Conservation (phyloP, 2,888 invertebrate genomes). For the Chloromyia formosa region DNA sequence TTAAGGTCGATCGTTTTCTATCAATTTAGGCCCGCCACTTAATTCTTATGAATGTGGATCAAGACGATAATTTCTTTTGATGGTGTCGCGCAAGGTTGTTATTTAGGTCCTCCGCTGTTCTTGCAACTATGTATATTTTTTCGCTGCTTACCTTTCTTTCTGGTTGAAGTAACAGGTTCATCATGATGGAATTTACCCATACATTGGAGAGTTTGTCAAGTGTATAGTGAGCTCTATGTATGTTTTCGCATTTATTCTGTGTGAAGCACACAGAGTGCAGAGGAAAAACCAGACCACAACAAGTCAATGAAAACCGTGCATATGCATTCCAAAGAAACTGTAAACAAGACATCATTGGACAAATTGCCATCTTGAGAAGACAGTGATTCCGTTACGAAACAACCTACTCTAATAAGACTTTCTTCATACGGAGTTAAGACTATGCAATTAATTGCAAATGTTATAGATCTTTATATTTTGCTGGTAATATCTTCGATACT, state of each 20-base stretch:
- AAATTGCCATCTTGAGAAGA: constrained; percentile 17
- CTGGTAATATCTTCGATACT: too few relatives aligned
- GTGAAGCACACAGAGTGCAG: background rate
- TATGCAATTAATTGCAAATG: too few relatives aligned
- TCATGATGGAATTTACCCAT: constrained; percentile 18
- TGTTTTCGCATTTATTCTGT: background rate
- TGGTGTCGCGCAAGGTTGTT: background rate
- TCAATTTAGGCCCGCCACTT: background rate
- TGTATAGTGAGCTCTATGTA: background rate
- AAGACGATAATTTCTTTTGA: too few relatives aligned
- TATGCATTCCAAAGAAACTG: constrained; percentile 30
- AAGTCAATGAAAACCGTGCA: constrained; percentile 8
- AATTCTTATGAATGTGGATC: background rate
- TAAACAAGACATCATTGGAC: constrained; percentile 37
- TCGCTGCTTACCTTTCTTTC: background rate
- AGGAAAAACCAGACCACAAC: constrained; percentile 20
- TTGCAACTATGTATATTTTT: background rate
- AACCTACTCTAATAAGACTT: background rate
- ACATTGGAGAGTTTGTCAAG: background rate
- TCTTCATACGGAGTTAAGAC: background rate
- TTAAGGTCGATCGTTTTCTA: background rate
- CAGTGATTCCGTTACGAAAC: constrained; percentile 18
- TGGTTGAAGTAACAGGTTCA: constrained; percentile 5
- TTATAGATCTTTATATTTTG: too few relatives aligned
- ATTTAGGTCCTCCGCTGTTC: constrained; percentile 7